These are phyloP conservation scores for Eulemur albifrons DNA, from an alignment of 2,797 vertebrate genomes.

Conservation along the genomic window DNA sequence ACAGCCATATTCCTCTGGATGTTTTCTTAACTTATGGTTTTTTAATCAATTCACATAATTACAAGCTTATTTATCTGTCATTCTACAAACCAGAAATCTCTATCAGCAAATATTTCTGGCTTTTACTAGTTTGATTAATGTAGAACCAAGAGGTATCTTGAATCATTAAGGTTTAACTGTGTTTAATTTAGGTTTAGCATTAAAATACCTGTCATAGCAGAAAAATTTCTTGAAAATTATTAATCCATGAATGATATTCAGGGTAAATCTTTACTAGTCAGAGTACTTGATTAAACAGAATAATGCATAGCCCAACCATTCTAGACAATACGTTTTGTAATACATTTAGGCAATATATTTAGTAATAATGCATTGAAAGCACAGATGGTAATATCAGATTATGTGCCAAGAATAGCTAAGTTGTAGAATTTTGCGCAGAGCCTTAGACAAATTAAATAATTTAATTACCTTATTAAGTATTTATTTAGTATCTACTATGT, in stretches of 20 bases:
- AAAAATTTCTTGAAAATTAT: conserved; percentile 20
- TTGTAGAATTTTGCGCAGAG: background rate
- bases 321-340: conserved; percentile 30
- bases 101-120: background rate
- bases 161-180: background rate
- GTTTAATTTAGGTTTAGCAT: conserved; percentile 19
- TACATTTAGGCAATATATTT: conserved; percentile 7
- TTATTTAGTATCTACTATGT: conserved; percentile 11
- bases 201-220: conserved; percentile 20
- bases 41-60: background rate
- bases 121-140: background rate
- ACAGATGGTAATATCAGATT: background rate
- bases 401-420: conserved; percentile 13
- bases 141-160: background rate
- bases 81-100: conserved; percentile 7
- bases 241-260: conserved; percentile 35
- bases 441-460: background rate
- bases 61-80: background rate
- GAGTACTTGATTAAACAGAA: conserved; percentile 53
- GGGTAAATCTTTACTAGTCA: conserved; percentile 42
- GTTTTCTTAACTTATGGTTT: background rate
- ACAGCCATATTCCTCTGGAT: background rate
- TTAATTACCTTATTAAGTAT: background rate
- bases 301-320: background rate
- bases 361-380: conserved; percentile 17